Evolutionary conservation across 2,888 invertebrate genomes (phyloP).

Genomic region (Trichopria drosophilae): DNA sequence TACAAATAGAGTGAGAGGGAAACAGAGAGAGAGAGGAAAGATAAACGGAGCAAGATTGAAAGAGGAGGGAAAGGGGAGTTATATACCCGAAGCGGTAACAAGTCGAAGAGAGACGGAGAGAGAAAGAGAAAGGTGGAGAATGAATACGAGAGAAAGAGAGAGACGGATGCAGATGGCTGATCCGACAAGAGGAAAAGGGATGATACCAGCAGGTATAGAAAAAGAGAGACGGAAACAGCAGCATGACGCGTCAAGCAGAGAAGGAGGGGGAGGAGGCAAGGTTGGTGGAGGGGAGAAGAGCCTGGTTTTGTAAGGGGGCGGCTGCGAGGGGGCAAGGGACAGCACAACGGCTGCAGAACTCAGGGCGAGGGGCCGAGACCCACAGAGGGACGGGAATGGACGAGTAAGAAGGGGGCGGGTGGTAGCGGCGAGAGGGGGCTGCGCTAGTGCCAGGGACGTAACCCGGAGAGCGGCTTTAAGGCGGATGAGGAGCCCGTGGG

Average conservation of each 20-base stretch:
- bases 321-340: conserved; percentile 15
- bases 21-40: conserved; percentile 16
- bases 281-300: conserved; percentile 33
- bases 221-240: conserved; percentile 15
- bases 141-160: conserved; percentile 15
- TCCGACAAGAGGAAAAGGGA: conserved; percentile 1
- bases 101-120: conserved; percentile 4
- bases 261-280: conserved; percentile 8
- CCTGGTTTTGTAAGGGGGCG: too few species aligned
- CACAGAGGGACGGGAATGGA: too few species aligned
- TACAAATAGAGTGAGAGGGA: conserved; percentile 8
- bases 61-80: conserved; percentile 28
- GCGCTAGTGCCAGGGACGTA: too few species aligned
- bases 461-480: too few species aligned
- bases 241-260: conserved; percentile 23
- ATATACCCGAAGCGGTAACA: too few species aligned
- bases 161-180: conserved; percentile 8
- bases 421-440: too few species aligned
- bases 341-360: too few species aligned
- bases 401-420: too few species aligned
- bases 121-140: conserved; percentile 9
- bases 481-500: too few species aligned
- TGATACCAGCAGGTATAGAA: conserved; percentile 3
- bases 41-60: conserved; percentile 27
- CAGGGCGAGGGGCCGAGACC: too few species aligned